phyloP scores from a whole-genome alignment of 2,888 invertebrate species.

The Drosophila hawaiiensis region DNA sequence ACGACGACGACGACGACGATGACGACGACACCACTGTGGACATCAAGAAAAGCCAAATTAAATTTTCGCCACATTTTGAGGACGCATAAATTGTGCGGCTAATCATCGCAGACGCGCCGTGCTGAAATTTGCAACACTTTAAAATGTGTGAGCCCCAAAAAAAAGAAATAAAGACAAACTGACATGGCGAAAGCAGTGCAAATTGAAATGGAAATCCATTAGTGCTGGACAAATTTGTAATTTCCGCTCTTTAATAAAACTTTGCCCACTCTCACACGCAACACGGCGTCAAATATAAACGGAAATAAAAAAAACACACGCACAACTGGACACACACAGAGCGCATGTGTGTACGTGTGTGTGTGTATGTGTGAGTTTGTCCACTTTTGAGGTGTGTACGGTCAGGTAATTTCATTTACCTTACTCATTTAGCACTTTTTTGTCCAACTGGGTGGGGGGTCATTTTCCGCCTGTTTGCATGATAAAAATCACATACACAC shows the following conservation, averaged over 20 bases:
- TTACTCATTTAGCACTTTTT: slow-evolving; percentile 79
- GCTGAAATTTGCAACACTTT: slow-evolving; percentile 33
- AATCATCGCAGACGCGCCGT: slow-evolving; percentile 44
- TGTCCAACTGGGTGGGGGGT: slow-evolving; percentile 32
- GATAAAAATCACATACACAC: slow-evolving; percentile 86
- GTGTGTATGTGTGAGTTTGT: slow-evolving; percentile 23
- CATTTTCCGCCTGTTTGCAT: slow-evolving; percentile 80
- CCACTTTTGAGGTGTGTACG: slow-evolving; percentile 79
- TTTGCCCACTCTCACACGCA: slow-evolving; percentile 54
- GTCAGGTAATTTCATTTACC: slow-evolving; percentile 81
- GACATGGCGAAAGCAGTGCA: slow-evolving; percentile 40
- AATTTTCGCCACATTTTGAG: slow-evolving; percentile 57
- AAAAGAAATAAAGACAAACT: slow-evolving; percentile 12
- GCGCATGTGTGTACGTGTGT: neutral
- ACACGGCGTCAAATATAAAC: slow-evolving; percentile 39
- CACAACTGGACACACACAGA: slow-evolving; percentile 53
- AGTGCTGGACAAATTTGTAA: slow-evolving; percentile 84
- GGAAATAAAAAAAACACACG: slow-evolving; percentile 53
- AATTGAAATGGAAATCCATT: slow-evolving; percentile 81
- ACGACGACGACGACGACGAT: slow-evolving; percentile 34
- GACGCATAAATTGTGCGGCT: slow-evolving; percentile 71
- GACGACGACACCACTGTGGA: slow-evolving; percentile 1
- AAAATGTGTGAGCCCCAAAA: slow-evolving; percentile 32
- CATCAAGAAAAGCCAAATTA: slow-evolving; percentile 57
- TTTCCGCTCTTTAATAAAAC: slow-evolving; percentile 83